phyloP scores from a whole-genome alignment of 1,140 invertebrate species.

The Oryctes rhinoceros region DNA sequence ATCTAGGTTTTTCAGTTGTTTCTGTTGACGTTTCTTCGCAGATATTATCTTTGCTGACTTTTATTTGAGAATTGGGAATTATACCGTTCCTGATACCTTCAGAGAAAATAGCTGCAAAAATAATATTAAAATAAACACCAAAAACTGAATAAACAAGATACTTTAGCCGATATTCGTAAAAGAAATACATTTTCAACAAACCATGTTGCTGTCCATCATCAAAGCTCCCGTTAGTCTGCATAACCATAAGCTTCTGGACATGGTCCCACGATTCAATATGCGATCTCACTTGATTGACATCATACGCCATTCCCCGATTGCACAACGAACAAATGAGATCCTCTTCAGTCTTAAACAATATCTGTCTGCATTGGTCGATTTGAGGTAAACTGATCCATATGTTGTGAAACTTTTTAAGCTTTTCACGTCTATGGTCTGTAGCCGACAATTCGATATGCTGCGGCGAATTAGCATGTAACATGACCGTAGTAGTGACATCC shows the following conservation, averaged over 20 bases:
- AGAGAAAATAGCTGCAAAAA: not conserved
- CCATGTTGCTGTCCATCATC: not conserved
- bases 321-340: not conserved
- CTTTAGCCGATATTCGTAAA: no score
- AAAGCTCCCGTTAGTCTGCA: not conserved
- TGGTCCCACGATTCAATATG: constrained; percentile 1
- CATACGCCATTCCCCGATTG: not conserved
- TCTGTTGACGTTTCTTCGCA: not conserved
- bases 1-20: not conserved
- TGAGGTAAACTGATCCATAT: not conserved
- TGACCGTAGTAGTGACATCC: not conserved
- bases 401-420: not conserved
- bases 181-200: no score
- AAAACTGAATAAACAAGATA: no score
- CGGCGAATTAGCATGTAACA: not conserved
- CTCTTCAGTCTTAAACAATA: not conserved
- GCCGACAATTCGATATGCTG: not conserved
- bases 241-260: not conserved
- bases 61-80: not conserved
- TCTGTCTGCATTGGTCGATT: constrained; percentile 1
- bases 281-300: not conserved
- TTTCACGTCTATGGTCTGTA: not conserved
- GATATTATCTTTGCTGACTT: not conserved
- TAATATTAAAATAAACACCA: not conserved
- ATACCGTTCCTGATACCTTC: not conserved